Evolutionary conservation across 2,888 invertebrate species (phyloP).

Genomic region (Leptopilina myrica): DNA sequence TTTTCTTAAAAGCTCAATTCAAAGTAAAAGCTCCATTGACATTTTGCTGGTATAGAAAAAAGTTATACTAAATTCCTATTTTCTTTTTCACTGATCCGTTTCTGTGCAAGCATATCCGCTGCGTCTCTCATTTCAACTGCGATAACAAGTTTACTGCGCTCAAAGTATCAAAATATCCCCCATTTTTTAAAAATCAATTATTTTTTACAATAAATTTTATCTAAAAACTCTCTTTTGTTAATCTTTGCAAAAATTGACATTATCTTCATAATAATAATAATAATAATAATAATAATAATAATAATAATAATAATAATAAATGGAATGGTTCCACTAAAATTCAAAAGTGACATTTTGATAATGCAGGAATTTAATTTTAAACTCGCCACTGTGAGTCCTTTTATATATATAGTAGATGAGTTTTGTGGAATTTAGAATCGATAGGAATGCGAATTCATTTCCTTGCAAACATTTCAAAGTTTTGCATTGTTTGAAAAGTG

Average conservation of each 20-base stretch:
- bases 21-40: constrained; percentile 13
- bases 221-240: too few species aligned
- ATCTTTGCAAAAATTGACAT: neutral
- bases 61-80: neutral
- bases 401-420: neutral
- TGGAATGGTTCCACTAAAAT: neutral
- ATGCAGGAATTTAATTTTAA: constrained; percentile 24
- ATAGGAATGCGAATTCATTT: constrained; percentile 32
- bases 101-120: too few species aligned
- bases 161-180: too few species aligned
- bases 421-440: constrained; percentile 23
- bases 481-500: constrained; percentile 25
- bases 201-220: too few species aligned
- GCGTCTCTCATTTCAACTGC: too few species aligned
- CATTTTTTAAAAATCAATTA: too few species aligned
- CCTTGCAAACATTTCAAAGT: neutral
- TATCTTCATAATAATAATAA: neutral
- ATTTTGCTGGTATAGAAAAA: neutral
- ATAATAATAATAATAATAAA: too few species aligned
- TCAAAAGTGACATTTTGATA: neutral
- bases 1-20: constrained; percentile 22
- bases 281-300: too few species aligned
- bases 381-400: neutral
- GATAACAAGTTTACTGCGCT: too few species aligned
- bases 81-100: too few species aligned